These are phyloP conservation scores for Spinus pinus DNA, from an alignment of 2,797 vertebrate species.

Conservation along the genomic window DNA sequence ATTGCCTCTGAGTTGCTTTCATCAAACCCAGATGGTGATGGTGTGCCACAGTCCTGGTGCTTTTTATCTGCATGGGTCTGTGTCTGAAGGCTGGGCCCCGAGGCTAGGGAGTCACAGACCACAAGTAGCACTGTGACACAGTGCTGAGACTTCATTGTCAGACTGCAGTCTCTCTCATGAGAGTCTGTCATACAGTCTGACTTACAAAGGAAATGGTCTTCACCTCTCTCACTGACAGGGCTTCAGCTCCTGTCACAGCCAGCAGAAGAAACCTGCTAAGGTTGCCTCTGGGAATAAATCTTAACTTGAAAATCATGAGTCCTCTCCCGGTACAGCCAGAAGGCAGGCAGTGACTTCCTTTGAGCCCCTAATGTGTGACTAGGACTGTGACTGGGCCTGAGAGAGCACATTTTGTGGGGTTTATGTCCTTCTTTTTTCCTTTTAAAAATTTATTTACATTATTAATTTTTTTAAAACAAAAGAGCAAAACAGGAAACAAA, in stretches of 20 bases:
- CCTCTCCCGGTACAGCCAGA: not conserved
- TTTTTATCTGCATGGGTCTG: not conserved
- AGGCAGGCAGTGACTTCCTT: not conserved
- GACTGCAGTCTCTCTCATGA: not conserved
- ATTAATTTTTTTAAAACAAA: not conserved
- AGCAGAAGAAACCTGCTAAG: not conserved
- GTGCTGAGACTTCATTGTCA: not conserved
- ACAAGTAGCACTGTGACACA: accelerated
- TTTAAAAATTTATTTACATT: not conserved
- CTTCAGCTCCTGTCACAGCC: not conserved
- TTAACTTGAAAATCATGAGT: not conserved
- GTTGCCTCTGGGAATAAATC: not conserved
- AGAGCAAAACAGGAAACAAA: not conserved
- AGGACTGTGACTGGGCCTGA: not conserved
- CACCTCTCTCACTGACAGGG: not conserved
- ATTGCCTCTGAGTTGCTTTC: not conserved
- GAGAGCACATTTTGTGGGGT: not conserved
- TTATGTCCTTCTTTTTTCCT: accelerated
- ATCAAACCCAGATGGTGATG: conserved; percentile 9
- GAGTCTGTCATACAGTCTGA: not conserved
- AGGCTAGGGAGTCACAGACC: not conserved
- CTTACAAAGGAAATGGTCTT: not conserved
- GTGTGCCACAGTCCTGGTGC: not conserved
- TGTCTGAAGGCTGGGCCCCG: not conserved
- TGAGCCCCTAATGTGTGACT: not conserved